Percentiles rank a stretch among this genome's conserved stretches.
Evolutionary conservation across 2,888 invertebrate species (phyloP).

Genomic region (Lamellibrachia satsuma): DNA sequence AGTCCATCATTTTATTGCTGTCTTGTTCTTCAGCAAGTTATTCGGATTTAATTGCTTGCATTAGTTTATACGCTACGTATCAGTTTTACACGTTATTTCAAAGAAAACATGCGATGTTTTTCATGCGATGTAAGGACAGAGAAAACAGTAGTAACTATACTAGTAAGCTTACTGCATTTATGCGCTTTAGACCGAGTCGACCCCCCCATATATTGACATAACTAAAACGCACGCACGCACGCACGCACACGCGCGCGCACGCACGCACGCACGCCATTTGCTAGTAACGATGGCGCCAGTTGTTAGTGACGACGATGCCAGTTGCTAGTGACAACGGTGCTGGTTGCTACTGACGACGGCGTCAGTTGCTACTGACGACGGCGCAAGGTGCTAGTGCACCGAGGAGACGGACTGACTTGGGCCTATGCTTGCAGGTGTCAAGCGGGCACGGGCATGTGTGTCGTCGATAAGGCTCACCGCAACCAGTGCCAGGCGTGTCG

Average conservation of each 20-base stretch:
- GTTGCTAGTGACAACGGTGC: not conserved
- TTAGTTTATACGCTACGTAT: too few relatives aligned
- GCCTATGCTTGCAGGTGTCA: conserved; percentile 84
- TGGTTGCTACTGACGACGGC: not conserved
- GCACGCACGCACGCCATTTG: not conserved
- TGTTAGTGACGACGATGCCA: not conserved
- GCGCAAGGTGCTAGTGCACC: not conserved
- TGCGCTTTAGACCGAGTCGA: too few relatives aligned
- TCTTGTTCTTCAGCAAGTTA: too few relatives aligned
- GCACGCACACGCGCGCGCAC: not conserved
- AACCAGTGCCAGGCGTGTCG: conserved; percentile 99
- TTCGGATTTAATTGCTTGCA: too few relatives aligned
- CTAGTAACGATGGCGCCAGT: not conserved
- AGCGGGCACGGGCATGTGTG: conserved; percentile 95
- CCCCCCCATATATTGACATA: too few relatives aligned
- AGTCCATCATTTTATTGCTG: too few relatives aligned
- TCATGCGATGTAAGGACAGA: too few relatives aligned
- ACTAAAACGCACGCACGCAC: not conserved
- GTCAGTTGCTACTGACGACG: not conserved
- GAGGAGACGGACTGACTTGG: not conserved
- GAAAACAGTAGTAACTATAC: too few relatives aligned
- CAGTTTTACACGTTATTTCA: too few relatives aligned
- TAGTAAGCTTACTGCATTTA: too few relatives aligned
- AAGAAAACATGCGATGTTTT: too few relatives aligned
- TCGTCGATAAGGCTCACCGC: conserved; percentile 97